Conservation (phyloP, 2,797 vertebrate genomes). For the Phrynocephalus forsythii region DNA sequence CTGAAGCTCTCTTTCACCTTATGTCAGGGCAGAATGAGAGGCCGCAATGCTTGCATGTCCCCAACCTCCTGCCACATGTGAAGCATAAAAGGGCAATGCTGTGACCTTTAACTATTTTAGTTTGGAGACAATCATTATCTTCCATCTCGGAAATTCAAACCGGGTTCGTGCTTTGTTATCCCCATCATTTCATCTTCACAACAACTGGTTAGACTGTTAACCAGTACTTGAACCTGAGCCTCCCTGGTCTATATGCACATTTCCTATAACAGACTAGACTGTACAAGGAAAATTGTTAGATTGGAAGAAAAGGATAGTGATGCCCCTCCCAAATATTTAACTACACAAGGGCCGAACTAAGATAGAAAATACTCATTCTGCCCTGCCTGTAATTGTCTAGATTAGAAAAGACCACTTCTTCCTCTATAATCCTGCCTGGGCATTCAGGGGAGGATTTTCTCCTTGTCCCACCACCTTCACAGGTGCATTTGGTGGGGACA, state of each 20-base stretch:
- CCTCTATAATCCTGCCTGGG: too few relatives aligned
- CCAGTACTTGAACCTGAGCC: neutral
- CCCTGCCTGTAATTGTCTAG: neutral
- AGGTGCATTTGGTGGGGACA: too few relatives aligned
- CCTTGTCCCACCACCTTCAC: too few relatives aligned
- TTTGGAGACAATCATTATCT: too few relatives aligned
- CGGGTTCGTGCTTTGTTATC: neutral
- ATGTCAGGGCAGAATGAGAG: constrained; percentile 52
- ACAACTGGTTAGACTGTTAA: neutral
- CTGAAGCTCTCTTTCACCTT: constrained; percentile 53
- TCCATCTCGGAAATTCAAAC: neutral
- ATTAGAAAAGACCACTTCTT: neutral
- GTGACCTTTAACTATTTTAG: neutral
- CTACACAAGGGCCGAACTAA: too few relatives aligned
- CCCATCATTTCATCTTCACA: neutral
- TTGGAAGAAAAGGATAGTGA: too few relatives aligned
- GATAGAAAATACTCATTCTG: neutral
- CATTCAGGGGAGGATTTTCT: too few relatives aligned
- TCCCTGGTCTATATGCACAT: neutral
- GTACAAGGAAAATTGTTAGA: too few relatives aligned
- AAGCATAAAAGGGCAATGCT: neutral
- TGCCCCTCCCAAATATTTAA: neutral
- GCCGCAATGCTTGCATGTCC: neutral
- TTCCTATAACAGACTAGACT: neutral
- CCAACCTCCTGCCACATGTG: neutral